These are phyloP conservation scores for Drosophila anomalata DNA, from an alignment of 2,888 invertebrate genomes.

Conservation along the genomic window DNA sequence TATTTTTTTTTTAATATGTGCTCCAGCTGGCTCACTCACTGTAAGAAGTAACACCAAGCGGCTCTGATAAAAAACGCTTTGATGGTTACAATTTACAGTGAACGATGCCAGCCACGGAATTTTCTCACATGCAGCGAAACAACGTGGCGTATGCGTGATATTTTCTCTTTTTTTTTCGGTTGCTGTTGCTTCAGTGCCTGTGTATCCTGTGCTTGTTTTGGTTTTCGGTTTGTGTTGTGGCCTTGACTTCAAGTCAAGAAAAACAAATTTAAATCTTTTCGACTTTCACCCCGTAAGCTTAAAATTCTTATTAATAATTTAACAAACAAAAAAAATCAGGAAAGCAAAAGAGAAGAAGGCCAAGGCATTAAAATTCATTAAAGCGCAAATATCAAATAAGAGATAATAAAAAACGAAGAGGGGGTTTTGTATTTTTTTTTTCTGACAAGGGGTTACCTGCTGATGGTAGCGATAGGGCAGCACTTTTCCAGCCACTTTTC, in stretches of 20 bases:
- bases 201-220: slow-evolving; percentile 11
- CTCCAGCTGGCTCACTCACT: slow-evolving; percentile 88
- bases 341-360: slow-evolving; percentile 17
- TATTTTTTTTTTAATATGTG: slow-evolving; percentile 6
- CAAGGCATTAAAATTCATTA: slow-evolving; percentile 45
- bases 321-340: slow-evolving; percentile 18
- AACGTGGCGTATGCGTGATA: slow-evolving; percentile 46
- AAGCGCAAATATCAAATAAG: slow-evolving; percentile 63
- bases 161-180: slow-evolving; percentile 5
- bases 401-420: slow-evolving; percentile 22
- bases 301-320: slow-evolving; percentile 66
- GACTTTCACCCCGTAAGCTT: slow-evolving; percentile 37
- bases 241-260: slow-evolving; percentile 19
- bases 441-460: slow-evolving; percentile 58
- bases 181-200: slow-evolving; percentile 1
- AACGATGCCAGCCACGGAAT: slow-evolving; percentile 81
- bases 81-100: slow-evolving; percentile 96
- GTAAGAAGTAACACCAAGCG: slow-evolving; percentile 99
- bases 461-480: slow-evolving; percentile 55
- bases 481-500: slow-evolving; percentile 1
- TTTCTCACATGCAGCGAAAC: slow-evolving; percentile 24
- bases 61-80: slow-evolving; percentile 88
- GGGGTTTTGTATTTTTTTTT: slow-evolving; percentile 1
- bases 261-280: slow-evolving; percentile 50
- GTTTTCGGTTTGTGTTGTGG: slow-evolving; percentile 2